Base-by-base conservation (phyloP, 2,888 invertebrate species). In the Silvanus unidentatus region DNA sequence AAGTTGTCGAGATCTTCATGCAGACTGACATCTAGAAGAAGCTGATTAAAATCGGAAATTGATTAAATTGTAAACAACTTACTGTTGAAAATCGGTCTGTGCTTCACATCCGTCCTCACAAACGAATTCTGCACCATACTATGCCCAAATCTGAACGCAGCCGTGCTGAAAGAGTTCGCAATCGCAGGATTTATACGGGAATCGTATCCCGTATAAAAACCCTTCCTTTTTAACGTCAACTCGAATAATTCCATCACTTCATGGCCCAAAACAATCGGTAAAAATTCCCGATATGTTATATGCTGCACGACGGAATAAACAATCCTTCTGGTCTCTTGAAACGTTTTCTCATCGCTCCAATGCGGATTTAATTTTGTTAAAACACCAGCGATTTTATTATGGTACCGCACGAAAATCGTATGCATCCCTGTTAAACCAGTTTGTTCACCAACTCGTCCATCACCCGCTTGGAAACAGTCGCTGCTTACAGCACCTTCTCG, bases 321-420 rank as follows among this genome's bases (percentile, higher is more conserved):
- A 40, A 94, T 88, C 55, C 84, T 82, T 14, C 92, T 75, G 0
- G 88, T 81, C 70, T 93, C 93, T 62, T 91, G 90, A 66, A 85
- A 92, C 9, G 88, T 74, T 64, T 85, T 84, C 64, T 93, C 92
- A 63, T 94, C 93, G 59, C 83, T 84, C 94, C 94, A 94, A 59
- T 88, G 86, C 0, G 81, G 80, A 73, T 94, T 94, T 32, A 90
- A 62, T 38, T 78, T 77, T 3, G 82, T 77, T 32, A 94, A 68
- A 55, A 81, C 79, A 52, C 78, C 76, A 1, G 90, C 88, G 55
- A 93, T 76, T 48, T 84, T 80, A 66, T 78, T 84, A 65, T 90
- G 89, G 52, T 84, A 81, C 45, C 88, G 69, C 44, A 88, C 67
- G 78, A 86, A 88, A 12, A 86, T 75, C 0, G 86, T 84, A 62